Base-by-base conservation (phyloP, 2,797 vertebrate species). In the Enteromius radiatus region DNA sequence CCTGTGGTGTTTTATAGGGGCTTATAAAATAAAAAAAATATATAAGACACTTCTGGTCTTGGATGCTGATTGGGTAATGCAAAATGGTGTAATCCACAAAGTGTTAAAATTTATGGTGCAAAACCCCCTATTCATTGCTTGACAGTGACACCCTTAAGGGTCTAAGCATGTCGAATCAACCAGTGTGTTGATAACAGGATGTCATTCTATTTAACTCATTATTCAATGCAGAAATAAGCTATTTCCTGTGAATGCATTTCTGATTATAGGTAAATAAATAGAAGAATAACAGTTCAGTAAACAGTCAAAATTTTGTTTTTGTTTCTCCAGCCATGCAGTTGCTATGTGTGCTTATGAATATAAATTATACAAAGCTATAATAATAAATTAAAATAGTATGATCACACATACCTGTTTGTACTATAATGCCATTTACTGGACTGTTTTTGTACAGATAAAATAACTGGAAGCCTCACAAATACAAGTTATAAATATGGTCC, bases 1-100 rank as follows among this genome's bases (percentile, higher is more conserved):
- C 17, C 19, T 52, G 28, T 33, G 28, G 59, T 77, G 52, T 65
- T 77, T 77, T 47, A 77, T 64, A 31, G 75, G 31, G 26, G 19
- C 59, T 23, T 64, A 47, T 33, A 64, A 47, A 45, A 64, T 47
- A 2, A 6, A 14, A 28, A 28, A 28, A 1, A 28, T 76, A 63
- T 49, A 19, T 28, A 10, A 47, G 43, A 28, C 17, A 19, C 4
- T 12, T 31, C 26, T 49, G 9, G 69, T 47, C 11, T 4, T 31
- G 56, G 11, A 19, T 33, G 56, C 38, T 8, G 59, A 64, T 45
- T 77, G 59, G 26, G 28, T 7, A 63, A 7, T 43, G 33, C 41
- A 31, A 19, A 17, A 71, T 31, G 45, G 8, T 1, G 1, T 31
- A 31, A 33, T 33, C 19, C 17, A 49, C 17, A 2, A 71, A 73